These are phyloP conservation scores for Echiichthys vipera DNA, from an alignment of 2,797 vertebrate genomes.

Conservation along the genomic window DNA sequence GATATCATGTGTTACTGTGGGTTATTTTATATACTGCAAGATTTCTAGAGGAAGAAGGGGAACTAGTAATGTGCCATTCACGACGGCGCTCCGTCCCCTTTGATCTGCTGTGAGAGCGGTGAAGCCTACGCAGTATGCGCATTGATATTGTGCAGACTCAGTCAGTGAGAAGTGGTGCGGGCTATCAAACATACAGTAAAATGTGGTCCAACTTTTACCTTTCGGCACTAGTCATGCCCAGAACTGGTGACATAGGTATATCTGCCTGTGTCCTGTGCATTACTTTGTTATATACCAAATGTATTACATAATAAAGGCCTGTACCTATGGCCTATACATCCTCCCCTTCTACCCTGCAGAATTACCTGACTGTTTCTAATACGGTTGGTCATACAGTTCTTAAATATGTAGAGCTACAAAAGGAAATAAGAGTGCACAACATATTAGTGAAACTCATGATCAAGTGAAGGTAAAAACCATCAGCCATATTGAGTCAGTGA, in stretches of 20 bases:
- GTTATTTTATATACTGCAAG: background rate
- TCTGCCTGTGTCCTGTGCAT: background rate
- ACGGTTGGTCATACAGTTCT: background rate
- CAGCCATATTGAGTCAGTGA: background rate
- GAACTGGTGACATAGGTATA: background rate
- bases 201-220: background rate
- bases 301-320: no score
- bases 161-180: background rate
- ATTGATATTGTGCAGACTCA: conserved; percentile 11
- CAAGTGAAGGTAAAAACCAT: background rate
- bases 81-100: conserved; percentile 29
- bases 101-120: background rate
- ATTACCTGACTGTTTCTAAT: background rate
- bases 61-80: conserved; percentile 6
- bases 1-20: background rate
- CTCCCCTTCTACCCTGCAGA: background rate
- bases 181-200: background rate
- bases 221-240: background rate
- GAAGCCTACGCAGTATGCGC: conserved; percentile 69
- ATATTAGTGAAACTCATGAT: background rate
- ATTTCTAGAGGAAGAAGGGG: background rate
- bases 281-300: background rate
- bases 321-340: no score
- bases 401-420: background rate
- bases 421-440: background rate